Conservation (phyloP, 2,888 invertebrate species). For the Pyrgus malvae region DNA sequence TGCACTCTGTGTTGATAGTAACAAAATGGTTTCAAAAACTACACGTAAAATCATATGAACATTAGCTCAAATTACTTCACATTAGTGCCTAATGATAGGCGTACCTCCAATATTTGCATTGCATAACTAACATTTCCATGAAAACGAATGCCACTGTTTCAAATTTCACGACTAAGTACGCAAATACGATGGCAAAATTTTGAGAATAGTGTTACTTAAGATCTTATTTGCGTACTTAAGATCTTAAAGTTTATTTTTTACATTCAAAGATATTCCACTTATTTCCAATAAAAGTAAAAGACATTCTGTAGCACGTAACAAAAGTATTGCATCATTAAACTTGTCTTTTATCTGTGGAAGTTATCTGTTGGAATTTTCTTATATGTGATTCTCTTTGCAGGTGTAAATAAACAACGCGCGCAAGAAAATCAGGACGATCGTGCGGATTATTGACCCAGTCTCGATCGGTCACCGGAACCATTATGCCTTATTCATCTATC, state of each 20-base stretch:
- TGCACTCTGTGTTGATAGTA: neutral
- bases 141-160: slow-evolving; percentile 11
- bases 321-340: no score
- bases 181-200: slow-evolving; percentile 1
- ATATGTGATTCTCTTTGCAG: slow-evolving; percentile 56
- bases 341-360: no score
- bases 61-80: slow-evolving; percentile 16
- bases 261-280: no score
- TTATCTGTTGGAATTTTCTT: slow-evolving; percentile 29
- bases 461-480: slow-evolving; percentile 71
- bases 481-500: slow-evolving; percentile 75
- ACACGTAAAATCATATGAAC: no score
- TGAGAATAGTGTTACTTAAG: neutral
- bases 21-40: no score
- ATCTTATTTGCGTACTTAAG: no score
- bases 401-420: slow-evolving; percentile 56
- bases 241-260: no score
- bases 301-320: no score
- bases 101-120: slow-evolving; percentile 11
- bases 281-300: no score
- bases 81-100: slow-evolving; percentile 16
- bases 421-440: slow-evolving; percentile 54
- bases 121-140: slow-evolving; percentile 6
- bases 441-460: slow-evolving; percentile 69
- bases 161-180: slow-evolving; percentile 7